Percentiles rank a stretch among this genome's conserved stretches.
phyloP scores from a whole-genome alignment of 2,888 invertebrate species.

The Onthophagus sagittarius region DNA sequence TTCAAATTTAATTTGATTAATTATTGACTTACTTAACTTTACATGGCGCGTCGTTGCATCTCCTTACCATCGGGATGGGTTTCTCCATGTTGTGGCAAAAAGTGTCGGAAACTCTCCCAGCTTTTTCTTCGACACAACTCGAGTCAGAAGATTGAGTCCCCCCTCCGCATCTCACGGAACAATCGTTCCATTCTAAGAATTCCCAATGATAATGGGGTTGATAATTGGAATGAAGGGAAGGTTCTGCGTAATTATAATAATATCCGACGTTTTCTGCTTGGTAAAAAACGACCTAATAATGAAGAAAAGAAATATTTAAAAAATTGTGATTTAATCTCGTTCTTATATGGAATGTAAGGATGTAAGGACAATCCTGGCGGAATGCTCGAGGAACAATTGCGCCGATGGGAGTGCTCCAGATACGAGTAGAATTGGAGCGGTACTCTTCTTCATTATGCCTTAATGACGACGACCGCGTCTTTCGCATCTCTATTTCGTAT shows the following conservation, averaged over 20 bases:
- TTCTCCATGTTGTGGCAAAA: constrained; percentile 50
- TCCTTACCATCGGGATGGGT: constrained; percentile 45
- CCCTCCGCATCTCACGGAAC: constrained; percentile 61
- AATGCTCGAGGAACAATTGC: background rate
- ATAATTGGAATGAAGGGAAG: constrained; percentile 53
- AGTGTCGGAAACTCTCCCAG: constrained; percentile 58
- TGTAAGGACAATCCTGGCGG: background rate
- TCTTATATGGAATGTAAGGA: background rate
- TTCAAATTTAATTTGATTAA: background rate
- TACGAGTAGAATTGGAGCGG: background rate
- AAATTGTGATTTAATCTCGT: background rate
- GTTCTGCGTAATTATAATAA: constrained; percentile 58
- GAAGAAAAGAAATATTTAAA: background rate
- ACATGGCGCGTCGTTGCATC: constrained; percentile 52
- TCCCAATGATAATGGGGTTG: constrained; percentile 61
- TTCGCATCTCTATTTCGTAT: background rate
- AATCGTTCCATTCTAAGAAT: constrained; percentile 59
- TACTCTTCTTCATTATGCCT: background rate
- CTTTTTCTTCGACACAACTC: constrained; percentile 58
- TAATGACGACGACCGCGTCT: background rate
- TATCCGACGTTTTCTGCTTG: constrained; percentile 56
- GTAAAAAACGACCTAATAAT: constrained; percentile 43
- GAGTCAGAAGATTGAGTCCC: constrained; percentile 54
- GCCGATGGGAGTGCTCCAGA: background rate
- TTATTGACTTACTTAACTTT: constrained; percentile 46